A percentile compares a stretch with the other conserved stretches of the same genome.
phyloP scores from a whole-genome alignment of 2,113 vertebrate genomes.

The Plecotus auritus region DNA sequence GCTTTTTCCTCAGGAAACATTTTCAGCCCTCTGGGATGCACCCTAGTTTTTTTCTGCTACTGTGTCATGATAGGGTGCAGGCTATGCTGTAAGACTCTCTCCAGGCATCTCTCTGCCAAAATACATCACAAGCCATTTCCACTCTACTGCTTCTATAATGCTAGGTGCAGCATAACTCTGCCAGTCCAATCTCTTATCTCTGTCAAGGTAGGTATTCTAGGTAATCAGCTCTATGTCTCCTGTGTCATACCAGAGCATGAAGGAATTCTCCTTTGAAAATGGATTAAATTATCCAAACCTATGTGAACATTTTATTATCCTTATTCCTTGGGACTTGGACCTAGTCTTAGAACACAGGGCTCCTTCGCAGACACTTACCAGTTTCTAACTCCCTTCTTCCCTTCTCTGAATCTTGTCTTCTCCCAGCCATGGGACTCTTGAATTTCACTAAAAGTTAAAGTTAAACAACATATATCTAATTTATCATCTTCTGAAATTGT shows the following conservation, averaged over 20 bases:
- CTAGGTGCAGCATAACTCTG: neutral
- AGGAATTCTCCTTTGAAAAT: neutral
- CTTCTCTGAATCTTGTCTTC: neutral
- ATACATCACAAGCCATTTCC: neutral
- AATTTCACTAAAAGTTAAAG: neutral
- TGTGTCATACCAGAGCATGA: neutral
- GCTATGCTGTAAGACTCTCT: neutral
- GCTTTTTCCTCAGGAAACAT: neutral
- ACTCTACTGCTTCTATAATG: neutral
- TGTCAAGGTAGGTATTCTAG: neutral
- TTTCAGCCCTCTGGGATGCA: neutral
- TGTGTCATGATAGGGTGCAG: neutral
- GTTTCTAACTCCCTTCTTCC: neutral
- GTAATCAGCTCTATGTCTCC: neutral
- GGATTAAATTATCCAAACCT: neutral
- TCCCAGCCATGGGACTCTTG: neutral
- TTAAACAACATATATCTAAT: neutral
- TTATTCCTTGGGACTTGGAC: neutral
- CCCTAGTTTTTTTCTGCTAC: neutral
- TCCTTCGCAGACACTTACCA: neutral
- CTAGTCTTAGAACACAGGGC: neutral
- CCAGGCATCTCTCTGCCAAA: neutral
- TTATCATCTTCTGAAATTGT: neutral
- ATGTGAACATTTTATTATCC: neutral
- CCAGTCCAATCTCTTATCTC: neutral